Conservation (phyloP, 2,797 vertebrate genomes). For the Babyrousa celebensis region DNA sequence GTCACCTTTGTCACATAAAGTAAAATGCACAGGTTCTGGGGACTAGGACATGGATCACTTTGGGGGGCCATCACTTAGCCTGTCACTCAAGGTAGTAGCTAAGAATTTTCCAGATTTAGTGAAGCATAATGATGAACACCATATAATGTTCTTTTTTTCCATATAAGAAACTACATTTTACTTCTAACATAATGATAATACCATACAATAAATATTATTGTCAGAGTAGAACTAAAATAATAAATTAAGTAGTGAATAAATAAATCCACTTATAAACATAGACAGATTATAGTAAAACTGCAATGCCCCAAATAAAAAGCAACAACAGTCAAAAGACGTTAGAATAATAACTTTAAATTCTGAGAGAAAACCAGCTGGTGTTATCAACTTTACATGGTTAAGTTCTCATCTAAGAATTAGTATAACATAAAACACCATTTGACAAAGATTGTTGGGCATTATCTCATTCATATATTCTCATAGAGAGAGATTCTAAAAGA, state of each 20-base stretch:
- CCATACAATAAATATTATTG: neutral
- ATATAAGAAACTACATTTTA: neutral
- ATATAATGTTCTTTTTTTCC: neutral
- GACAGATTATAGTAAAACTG: neutral
- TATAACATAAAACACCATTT: neutral
- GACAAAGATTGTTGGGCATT: neutral
- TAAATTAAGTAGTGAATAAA: neutral
- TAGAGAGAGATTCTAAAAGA: slow-evolving; percentile 39
- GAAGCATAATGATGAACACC: neutral
- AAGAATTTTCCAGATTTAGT: neutral
- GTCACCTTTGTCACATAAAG: neutral
- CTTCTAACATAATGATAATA: neutral
- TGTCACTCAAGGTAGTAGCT: neutral
- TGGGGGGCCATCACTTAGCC: neutral
- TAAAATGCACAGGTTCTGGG: neutral
- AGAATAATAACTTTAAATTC: neutral
- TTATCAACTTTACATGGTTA: neutral
- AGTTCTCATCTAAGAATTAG: neutral
- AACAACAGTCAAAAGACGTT: neutral
- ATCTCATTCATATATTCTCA: neutral
- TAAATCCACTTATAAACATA: neutral
- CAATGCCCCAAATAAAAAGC: neutral
- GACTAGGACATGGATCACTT: neutral
- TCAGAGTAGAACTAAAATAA: neutral
- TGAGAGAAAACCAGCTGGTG: neutral